Base-by-base conservation (phyloP, 2,113 vertebrate species). In the Alethe diademata region DNA sequence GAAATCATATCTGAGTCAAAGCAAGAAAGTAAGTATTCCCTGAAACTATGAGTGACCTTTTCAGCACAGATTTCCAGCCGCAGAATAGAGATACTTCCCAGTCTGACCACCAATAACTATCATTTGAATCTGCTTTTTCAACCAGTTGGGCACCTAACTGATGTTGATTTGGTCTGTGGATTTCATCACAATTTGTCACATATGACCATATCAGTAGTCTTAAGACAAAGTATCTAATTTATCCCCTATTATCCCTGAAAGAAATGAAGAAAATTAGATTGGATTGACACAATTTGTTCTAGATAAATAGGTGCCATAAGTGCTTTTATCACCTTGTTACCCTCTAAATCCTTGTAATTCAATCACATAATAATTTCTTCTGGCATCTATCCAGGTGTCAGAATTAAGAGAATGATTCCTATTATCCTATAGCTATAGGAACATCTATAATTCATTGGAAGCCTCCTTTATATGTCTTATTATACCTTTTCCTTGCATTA, bases 241-340 rank as follows among this genome's bases (percentile, higher is more conserved):
- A 78, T 76, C 42, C 60, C 23, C 47, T 73, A 47, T 88, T 88
- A 92, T 33, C 67, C 10, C 35, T n/a, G 47, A 67, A 80, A 95
- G 93, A 82, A 86, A 70, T 26, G 36, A 88, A 88, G 78, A 82
- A 38, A 84, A 92, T 76, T 25, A 67, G 47, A 80, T 81, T 83
- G 82, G 58, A 76, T 65, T 92, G 86, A 78, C 83, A 75, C 36
- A 45, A 81, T 67, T 81, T 94, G 60, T 78, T 88, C 76, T 11
- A 78, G 88, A 81, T 74, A 90, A 92, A 91, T 86, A 78, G 40
- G 40, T 81, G 60, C 43, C 79, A 38, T 54, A 88, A 56, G 50
- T 84, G 75, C 61, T 94, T 92, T 92, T 89, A 89, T 93, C 89
- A 91, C 65, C 53, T 95, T 84, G 82, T 71, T 81, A 50, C 40